Conservation (phyloP, 2,888 invertebrate genomes). For the Leptinotarsa tumamoca region DNA sequence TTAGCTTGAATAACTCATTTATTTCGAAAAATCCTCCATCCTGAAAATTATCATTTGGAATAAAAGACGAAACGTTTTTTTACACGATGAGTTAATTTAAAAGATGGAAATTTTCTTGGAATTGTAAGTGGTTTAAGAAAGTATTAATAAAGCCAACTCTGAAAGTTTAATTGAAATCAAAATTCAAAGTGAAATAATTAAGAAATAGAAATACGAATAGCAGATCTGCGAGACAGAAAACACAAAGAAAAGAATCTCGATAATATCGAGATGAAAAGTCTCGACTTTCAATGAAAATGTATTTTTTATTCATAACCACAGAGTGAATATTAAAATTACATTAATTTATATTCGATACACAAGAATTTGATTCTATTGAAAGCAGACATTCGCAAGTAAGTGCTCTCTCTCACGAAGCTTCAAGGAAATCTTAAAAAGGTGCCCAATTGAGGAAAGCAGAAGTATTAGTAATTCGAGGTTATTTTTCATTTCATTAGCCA, state of each 20-base stretch:
- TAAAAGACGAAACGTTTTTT: neutral
- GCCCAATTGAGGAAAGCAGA: too few relatives aligned
- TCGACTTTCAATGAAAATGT: neutral
- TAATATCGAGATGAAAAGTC: neutral
- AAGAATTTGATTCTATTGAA: too few relatives aligned
- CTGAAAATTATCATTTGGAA: slow-evolving; percentile 6
- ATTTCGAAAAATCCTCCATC: neutral
- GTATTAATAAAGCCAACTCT: slow-evolving; percentile 56
- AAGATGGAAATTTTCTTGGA: slow-evolving; percentile 50
- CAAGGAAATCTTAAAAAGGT: too few relatives aligned
- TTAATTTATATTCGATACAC: too few relatives aligned
- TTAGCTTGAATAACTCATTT: neutral
- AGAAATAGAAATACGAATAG: slow-evolving; percentile 53
- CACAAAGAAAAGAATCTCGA: slow-evolving; percentile 50
- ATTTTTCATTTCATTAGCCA: too few relatives aligned
- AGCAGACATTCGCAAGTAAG: too few relatives aligned
- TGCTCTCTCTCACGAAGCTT: too few relatives aligned
- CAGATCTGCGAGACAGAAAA: slow-evolving; percentile 47
- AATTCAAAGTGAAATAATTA: slow-evolving; percentile 62
- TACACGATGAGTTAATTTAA: slow-evolving; percentile 59
- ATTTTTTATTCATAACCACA: too few relatives aligned
- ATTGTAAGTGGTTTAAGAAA: slow-evolving; percentile 50
- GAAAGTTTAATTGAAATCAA: slow-evolving; percentile 61
- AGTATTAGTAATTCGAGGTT: too few relatives aligned
- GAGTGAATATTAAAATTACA: too few relatives aligned